These are phyloP conservation scores for Nemurella pictetii DNA, from an alignment of 2,888 invertebrate species.

Conservation along the genomic window DNA sequence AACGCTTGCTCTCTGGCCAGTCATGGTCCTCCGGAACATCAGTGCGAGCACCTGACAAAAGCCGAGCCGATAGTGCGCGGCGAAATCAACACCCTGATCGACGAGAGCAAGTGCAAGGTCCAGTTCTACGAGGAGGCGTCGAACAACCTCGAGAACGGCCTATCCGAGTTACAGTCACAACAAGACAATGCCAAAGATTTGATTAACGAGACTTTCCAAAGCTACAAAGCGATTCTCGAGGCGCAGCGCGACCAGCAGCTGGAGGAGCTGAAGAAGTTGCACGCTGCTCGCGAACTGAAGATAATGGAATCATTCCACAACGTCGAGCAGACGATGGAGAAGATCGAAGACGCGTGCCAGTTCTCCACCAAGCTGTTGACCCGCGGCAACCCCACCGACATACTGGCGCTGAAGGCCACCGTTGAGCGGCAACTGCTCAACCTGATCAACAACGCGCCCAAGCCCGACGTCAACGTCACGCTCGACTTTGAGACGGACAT, in stretches of 20 bases:
- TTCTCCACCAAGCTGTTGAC: slow-evolving; percentile 81
- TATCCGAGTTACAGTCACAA: slow-evolving; percentile 85
- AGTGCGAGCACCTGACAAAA: slow-evolving; percentile 78
- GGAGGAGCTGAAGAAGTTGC: slow-evolving; percentile 72
- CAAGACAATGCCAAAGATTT: slow-evolving; percentile 82
- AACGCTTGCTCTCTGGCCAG: slow-evolving; percentile 82
- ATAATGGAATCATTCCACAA: slow-evolving; percentile 87
- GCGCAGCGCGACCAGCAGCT: slow-evolving; percentile 76
- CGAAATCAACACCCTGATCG: slow-evolving; percentile 73
- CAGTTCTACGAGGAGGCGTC: slow-evolving; percentile 76
- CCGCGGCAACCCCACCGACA: slow-evolving; percentile 82
- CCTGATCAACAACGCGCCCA: slow-evolving; percentile 79
- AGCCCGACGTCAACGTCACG: slow-evolving; percentile 73
- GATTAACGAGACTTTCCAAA: slow-evolving; percentile 77
- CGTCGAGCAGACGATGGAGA: slow-evolving; percentile 80
- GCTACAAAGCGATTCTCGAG: slow-evolving; percentile 79
- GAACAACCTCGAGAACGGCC: slow-evolving; percentile 72
- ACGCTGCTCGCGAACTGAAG: slow-evolving; percentile 82
- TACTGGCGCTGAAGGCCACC: slow-evolving; percentile 78
- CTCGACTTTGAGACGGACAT: slow-evolving; percentile 82
- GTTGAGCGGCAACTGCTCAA: slow-evolving; percentile 77
- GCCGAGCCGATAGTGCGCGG: slow-evolving; percentile 78
- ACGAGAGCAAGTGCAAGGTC: slow-evolving; percentile 75
- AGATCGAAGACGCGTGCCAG: slow-evolving; percentile 83
- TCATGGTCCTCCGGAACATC: slow-evolving; percentile 81